A percentile compares a stretch with the other conserved stretches of the same genome.
Evolutionary conservation across 2,113 vertebrate species (phyloP).

Genomic region (Mandrillus leucophaeus): DNA sequence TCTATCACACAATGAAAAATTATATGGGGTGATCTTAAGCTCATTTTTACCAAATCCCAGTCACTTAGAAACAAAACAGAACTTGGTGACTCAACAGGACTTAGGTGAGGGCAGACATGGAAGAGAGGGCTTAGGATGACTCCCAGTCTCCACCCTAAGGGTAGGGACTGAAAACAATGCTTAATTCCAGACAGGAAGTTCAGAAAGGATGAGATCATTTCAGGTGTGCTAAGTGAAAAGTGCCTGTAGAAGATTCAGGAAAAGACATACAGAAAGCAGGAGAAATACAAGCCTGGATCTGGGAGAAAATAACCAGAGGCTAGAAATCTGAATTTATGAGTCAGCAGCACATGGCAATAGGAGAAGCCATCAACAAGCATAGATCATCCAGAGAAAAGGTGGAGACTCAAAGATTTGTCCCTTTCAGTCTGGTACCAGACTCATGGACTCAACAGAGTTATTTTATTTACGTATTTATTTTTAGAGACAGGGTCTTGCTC

Average conservation of each 20-base stretch:
- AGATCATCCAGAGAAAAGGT: background rate
- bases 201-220: background rate
- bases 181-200: background rate
- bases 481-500: background rate
- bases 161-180: background rate
- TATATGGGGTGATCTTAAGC: background rate
- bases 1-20: background rate
- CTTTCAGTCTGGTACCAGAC: background rate
- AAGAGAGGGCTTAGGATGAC: background rate
- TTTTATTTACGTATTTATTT: background rate
- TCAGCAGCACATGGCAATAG: background rate
- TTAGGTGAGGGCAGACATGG: background rate
- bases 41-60: background rate
- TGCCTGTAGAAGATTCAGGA: background rate
- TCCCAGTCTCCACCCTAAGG: background rate
- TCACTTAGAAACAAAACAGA: background rate
- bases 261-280: background rate
- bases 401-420: background rate
- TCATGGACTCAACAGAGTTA: background rate
- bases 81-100: background rate
- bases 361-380: background rate
- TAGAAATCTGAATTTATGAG: conserved; percentile 32
- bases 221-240: background rate
- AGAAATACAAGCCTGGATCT: conserved; percentile 23
- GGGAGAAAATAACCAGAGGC: background rate